Evolutionary conservation across 30 jellyfish, hydroid and myxozoan species (phyloP), one percentile per base, ranked within the genome.

Genomic region (Turritopsis dohrnii): DNA sequence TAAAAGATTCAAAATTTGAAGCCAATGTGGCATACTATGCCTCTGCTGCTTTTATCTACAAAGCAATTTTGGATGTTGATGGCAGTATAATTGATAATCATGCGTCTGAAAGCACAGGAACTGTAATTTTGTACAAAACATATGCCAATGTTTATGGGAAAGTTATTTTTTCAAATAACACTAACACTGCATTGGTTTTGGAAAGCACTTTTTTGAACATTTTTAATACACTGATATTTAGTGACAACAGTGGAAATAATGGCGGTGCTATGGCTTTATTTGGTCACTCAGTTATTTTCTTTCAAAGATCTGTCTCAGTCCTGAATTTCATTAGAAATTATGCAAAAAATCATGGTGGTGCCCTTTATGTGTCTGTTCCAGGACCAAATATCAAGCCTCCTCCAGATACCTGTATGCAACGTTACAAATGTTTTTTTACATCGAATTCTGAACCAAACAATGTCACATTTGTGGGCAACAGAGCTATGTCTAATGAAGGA

Each of bases 361-460:
- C 87, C 65, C 54, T 80, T 23, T 80, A 22, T 80, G 82, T 80
- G 5, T 53, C 28, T 80, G 87, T 80, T 16, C 84, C 87, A 41
- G 87, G 87, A 52, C 84, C 84, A 18, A 22, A 80, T 25, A 7
- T 52, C 29, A 21, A 18, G 65, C 82, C 53, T 19, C 21, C 21
- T 16, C 16, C 29, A 52, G 0, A 74, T 22, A 75, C 0, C 18
- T 0, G 54, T 16, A 31, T 21, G 21, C 41, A 80, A 0, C 65
- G 52, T 16, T 80, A 53, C 25, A 29, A 31, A 31, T 80, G 87
- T 66, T 80, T 80, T 52, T 52, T 80, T 52, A 69, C 9, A 7
- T 23, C 17, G 30, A 9, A 23, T n/a, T n/a, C n/a, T n/a, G n/a
- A n/a, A n/a, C 21, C 19, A 18, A 23, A 23, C 19, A 60, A 60